phyloP scores from a whole-genome alignment of 2,113 vertebrate genomes.

The Bubo scandiacus region DNA sequence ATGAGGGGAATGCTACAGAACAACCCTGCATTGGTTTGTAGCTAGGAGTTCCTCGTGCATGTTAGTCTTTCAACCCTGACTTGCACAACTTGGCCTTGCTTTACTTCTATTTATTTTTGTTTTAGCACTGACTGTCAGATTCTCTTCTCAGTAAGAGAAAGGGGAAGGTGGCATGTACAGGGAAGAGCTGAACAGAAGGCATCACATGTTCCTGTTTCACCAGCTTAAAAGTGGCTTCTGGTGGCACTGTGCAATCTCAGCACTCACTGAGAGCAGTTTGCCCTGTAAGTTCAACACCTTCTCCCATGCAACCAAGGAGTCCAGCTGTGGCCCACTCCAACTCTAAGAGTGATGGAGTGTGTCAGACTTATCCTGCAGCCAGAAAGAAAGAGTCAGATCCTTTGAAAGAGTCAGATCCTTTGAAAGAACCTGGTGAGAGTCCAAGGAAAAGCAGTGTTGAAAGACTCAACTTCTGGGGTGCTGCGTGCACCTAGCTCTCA shows the following conservation, averaged over 20 bases:
- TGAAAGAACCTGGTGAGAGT: neutral
- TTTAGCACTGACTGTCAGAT: neutral
- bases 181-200: neutral
- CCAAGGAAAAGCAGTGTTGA: neutral
- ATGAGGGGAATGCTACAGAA: neutral
- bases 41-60: neutral
- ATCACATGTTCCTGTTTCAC: neutral
- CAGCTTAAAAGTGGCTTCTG: neutral
- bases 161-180: neutral
- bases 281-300: neutral
- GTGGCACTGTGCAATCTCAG: neutral
- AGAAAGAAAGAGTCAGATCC: neutral
- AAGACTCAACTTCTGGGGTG: neutral
- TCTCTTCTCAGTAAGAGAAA: neutral
- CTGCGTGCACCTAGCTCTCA: neutral
- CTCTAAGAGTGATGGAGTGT: neutral
- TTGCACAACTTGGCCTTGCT: neutral
- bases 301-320: neutral
- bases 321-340: neutral
- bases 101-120: neutral
- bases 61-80: neutral
- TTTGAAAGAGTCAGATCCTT: slow-evolving; percentile 10
- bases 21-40: neutral
- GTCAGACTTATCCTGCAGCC: neutral
- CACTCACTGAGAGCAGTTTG: neutral